Base-by-base conservation (phyloP, 2,888 invertebrate species). In the Phaedon cochleariae region DNA sequence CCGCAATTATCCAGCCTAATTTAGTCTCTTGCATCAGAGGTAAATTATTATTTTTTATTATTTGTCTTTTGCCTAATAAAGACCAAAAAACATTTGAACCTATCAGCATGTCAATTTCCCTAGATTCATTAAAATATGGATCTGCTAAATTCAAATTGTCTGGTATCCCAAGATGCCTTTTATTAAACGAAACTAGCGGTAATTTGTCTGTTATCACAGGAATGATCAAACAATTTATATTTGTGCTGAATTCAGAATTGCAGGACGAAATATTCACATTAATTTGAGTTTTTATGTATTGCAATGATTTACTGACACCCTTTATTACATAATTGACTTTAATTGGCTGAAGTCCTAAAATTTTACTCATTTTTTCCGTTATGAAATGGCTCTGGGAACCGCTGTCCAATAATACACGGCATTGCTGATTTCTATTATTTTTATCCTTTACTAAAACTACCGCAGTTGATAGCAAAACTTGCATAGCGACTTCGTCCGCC, bases 1-100 rank as follows among this genome's bases (percentile, higher is more conserved):
- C 72, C n/a, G 69, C 55, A 17, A 72, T 41, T 46, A 71, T 41
- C 65, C 65, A 72, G 12, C 67, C 72, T 34, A 71, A 57, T 21
- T 59, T 34, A 7, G 65, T 66, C 31, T 72, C 51, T 51, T 65
- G 67, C 10, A 70, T 26, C 26, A 54, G 0, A 58, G 57, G n/a
- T 52, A 58, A 1, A 15, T 9, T 31, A n/a, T n/a, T n/a, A n/a
- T 59, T 63, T 61, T 67, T n/a, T 26, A 45, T 48, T n/a, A 68
- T 34, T 59, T 69, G 63, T 0, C 66, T 59, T 20, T 51, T 29
- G 12, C 55, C 18, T 12, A 71, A 17, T 10, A 70, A 20, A 12
- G 59, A 51, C 57, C 59, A 70, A 53, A 67, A 67, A 17, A 61
- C 58, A 41, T 46, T 55, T 2, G 65, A 60, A 9, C 67, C 73